phyloP scores from a whole-genome alignment of 64 coral and sea anemone genomes.

The Anthopleura sola region DNA sequence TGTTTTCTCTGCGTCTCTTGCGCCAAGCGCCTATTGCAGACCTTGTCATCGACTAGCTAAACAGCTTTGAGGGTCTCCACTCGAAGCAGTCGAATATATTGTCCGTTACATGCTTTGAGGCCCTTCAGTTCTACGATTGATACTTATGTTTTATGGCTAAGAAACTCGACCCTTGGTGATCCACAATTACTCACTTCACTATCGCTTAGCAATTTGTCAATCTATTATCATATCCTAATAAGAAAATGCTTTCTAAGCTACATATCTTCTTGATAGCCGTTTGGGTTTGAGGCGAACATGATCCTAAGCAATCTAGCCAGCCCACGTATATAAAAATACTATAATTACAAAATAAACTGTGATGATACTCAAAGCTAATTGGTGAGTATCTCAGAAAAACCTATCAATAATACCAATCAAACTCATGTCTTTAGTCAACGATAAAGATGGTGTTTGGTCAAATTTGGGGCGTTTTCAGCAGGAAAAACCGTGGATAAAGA shows the following conservation, averaged over 20 bases:
- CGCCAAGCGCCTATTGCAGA: neutral
- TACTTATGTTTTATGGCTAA: neutral
- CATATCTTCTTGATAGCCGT: neutral
- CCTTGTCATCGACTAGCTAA: slow-evolving; percentile 16
- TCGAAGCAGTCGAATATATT: neutral
- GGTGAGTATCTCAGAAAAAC: neutral
- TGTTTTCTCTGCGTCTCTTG: neutral
- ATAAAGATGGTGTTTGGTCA: neutral
- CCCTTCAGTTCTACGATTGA: neutral
- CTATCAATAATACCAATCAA: neutral
- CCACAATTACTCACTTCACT: neutral
- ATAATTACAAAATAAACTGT: slow-evolving; percentile 21
- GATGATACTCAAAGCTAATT: slow-evolving; percentile 3
- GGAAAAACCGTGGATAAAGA: neutral
- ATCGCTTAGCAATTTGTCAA: slow-evolving; percentile 1
- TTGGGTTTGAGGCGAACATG: neutral
- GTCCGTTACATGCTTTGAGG: slow-evolving; percentile 7
- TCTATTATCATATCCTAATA: neutral
- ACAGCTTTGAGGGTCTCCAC: slow-evolving; percentile 6
- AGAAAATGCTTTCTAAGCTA: neutral
- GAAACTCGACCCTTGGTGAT: slow-evolving; percentile 2
- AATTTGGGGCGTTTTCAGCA: neutral
- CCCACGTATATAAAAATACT: neutral
- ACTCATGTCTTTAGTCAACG: neutral
- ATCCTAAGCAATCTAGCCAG: neutral